Evolutionary conservation across 64 coral and sea anemone species (phyloP), one percentile per base, ranked within the genome.

Genomic region (Actinia equina): DNA sequence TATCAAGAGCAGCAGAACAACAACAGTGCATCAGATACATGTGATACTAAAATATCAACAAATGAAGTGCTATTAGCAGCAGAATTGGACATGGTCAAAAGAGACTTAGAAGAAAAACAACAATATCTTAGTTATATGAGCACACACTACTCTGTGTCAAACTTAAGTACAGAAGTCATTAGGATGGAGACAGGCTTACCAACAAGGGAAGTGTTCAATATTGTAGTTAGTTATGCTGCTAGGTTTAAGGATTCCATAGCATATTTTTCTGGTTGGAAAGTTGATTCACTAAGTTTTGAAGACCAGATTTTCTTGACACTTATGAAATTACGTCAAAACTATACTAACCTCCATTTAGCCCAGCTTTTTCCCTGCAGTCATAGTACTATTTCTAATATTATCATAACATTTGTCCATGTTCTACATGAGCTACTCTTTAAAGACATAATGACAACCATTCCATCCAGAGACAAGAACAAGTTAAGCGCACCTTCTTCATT

Each of bases 261-360:
- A 43, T 85, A 85, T 85, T 85, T 61, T 67, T 41, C 83, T 85
- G 43, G 43, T 7, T 69, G 84, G 84, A 89, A 83, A 89, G 80
- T 52, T 6, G 59, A 89, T 30, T 56, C 49, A 71, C 67, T 83
- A 46, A 83, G 12, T 84, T 89, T 83, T 83, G 80, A 89, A 89
- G 80, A 89, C 16, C 88, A 89, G 64, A 89, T 89, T 12, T 89
- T 89, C 82, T 82, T 84, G 37, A 84, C 88, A 37, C 57, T 89
- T 6, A 89, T 89, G 80, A 91, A 91, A 90, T 12, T 90, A 20
- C 85, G 83, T 77, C 83, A 91, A 25, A 86, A 86, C 58, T 90
- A 90, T 46, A 90, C 80, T 51, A 84, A 84, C 37, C 49, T 90
- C 44, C 82, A 90, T 43, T 80, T 89, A 52, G 88, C 81, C 45